A percentile compares a stretch with the other conserved stretches of the same genome.
phyloP scores from a whole-genome alignment of 2,113 vertebrate genomes.

The Todiramphus chloris region DNA sequence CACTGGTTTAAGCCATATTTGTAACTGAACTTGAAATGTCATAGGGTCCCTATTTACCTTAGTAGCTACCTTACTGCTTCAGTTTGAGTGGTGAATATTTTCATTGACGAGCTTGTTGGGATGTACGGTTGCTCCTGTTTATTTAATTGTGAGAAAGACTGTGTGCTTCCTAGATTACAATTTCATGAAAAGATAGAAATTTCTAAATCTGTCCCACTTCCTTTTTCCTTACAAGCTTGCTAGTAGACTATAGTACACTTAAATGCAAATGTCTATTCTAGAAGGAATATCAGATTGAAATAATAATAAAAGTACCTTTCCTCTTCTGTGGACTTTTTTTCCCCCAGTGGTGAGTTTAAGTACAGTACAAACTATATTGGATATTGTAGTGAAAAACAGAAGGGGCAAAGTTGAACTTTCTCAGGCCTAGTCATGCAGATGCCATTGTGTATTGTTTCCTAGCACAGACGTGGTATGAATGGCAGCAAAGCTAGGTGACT shows the following conservation, averaged over 20 bases:
- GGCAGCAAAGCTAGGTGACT: not conserved
- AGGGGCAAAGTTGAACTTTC: not conserved
- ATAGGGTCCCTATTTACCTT: not conserved
- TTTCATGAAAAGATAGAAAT: not conserved
- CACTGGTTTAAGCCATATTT: not conserved
- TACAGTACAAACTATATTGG: not conserved
- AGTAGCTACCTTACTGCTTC: not conserved
- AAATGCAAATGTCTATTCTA: not conserved
- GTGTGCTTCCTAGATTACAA: not conserved
- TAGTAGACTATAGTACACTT: not conserved
- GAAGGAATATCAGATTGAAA: not conserved
- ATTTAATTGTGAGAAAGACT: not conserved
- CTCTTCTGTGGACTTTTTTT: not conserved
- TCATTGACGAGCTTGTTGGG: not conserved
- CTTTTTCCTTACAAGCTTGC: not conserved
- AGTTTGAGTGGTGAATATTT: not conserved
- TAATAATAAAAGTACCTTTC: not conserved
- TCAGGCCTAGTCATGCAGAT: not conserved
- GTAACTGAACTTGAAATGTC: not conserved
- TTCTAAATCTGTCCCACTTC: not conserved
- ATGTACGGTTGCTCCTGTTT: not conserved
- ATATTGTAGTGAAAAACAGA: not conserved
- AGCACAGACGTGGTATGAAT: fast-evolving
- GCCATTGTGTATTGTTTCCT: not conserved
- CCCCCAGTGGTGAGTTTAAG: not conserved